Conservation (phyloP, 2,888 invertebrate genomes). For the Leptinotarsa rubiginosa region DNA sequence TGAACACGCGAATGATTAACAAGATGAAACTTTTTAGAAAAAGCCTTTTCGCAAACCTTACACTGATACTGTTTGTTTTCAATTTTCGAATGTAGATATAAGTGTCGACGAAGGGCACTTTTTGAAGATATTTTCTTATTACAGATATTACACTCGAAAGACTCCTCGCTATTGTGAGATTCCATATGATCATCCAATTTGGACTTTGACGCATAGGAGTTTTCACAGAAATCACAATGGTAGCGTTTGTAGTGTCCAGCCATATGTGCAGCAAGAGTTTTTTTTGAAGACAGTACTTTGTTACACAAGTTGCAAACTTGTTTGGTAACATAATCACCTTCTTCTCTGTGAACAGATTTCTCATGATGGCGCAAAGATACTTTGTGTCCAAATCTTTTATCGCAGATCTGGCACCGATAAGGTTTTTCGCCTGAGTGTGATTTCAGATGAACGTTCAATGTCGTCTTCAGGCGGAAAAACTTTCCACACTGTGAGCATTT, state of each 20-base stretch:
- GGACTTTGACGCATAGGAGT: conserved; percentile 48
- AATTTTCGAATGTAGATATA: conserved; percentile 41
- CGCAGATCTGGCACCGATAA: conserved; percentile 51
- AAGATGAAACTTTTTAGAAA: conserved; percentile 48
- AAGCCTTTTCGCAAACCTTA: conserved; percentile 49
- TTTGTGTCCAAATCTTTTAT: conserved; percentile 33
- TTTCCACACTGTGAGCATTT: conserved; percentile 14
- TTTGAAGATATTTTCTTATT: conserved; percentile 85
- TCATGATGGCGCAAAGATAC: not conserved
- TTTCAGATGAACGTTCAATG: not conserved
- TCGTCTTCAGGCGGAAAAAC: conserved; percentile 4
- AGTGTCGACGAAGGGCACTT: conserved; percentile 73
- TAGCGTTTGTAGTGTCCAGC: conserved; percentile 8
- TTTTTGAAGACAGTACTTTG: conserved; percentile 16
- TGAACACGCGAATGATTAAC: conserved; percentile 64
- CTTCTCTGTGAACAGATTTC: not conserved
- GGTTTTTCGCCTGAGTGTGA: conserved; percentile 45
- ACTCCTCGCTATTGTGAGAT: conserved; percentile 77
- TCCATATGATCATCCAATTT: conserved; percentile 48
- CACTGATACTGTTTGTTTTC: conserved; percentile 40
- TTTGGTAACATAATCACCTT: not conserved
- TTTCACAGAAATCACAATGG: conserved; percentile 45
- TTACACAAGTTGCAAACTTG: not conserved
- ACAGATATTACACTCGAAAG: conserved; percentile 80
- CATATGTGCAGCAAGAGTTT: conserved; percentile 18